phyloP scores from a whole-genome alignment of 2,113 vertebrate species.

The Podiceps cristatus region DNA sequence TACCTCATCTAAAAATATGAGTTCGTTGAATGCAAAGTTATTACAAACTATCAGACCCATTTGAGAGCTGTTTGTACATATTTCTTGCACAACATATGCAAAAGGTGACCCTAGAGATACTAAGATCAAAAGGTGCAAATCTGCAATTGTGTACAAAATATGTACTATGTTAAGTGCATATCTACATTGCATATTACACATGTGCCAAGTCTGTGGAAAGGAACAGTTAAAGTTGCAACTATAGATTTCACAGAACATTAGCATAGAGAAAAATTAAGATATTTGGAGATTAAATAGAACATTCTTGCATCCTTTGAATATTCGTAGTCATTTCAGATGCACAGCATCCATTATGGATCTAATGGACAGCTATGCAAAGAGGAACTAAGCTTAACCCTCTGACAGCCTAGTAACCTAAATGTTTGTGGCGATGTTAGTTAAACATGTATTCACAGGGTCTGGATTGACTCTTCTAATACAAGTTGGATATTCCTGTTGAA shows the following conservation, averaged over 20 bases:
- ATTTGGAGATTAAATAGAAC: not conserved
- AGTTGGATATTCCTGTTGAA: not conserved
- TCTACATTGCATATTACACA: constrained; percentile 32
- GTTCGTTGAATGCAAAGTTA: constrained; percentile 44
- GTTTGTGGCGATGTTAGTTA: not conserved
- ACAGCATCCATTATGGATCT: not conserved
- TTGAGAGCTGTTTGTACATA: constrained; percentile 1
- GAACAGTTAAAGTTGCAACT: constrained; percentile 15
- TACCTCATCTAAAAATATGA: constrained; percentile 63
- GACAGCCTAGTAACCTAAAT: not conserved
- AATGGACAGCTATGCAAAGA: not conserved
- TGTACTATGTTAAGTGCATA: constrained; percentile 14
- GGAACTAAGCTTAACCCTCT: not conserved
- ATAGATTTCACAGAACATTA: not conserved
- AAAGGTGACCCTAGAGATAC: constrained; percentile 24
- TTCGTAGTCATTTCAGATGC: not conserved
- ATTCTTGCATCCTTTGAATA: not conserved
- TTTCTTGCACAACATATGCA: constrained; percentile 48
- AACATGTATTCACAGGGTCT: not conserved
- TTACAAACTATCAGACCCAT: constrained; percentile 49
- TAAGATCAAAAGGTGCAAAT: constrained; percentile 53
- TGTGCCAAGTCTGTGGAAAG: not conserved
- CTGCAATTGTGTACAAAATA: constrained; percentile 47
- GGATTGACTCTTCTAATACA: not conserved
- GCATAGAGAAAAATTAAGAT: not conserved